A percentile compares a stretch with the other conserved stretches of the same genome.
Evolutionary conservation across 2,113 vertebrate genomes (phyloP).

Genomic region (Xiphophorus hellerii): DNA sequence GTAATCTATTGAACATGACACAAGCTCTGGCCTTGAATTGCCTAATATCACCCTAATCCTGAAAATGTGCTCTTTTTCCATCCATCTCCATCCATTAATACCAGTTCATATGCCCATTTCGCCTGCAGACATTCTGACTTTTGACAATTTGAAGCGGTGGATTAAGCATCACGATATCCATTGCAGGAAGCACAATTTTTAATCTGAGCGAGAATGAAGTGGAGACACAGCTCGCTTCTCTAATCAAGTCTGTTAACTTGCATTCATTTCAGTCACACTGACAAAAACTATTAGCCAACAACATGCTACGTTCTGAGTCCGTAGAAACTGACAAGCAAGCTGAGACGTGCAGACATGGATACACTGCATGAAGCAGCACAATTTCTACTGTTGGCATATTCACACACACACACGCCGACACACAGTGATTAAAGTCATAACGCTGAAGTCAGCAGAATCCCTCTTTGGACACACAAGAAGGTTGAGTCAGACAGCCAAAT

Average conservation of each 20-base stretch:
- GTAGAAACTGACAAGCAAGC: background rate
- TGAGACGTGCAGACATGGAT: conserved; percentile 37
- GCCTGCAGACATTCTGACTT: conserved; percentile 48
- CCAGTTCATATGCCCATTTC: conserved; percentile 48
- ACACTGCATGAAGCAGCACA: conserved; percentile 17
- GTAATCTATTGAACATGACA: conserved; percentile 9
- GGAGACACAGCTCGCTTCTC: too few species aligned
- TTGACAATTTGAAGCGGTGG: conserved; percentile 52
- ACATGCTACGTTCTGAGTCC: conserved; percentile 1
- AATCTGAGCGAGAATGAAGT: too few species aligned
- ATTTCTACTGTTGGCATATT: conserved; percentile 5
- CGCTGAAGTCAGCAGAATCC: conserved; percentile 64
- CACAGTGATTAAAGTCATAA: conserved; percentile 55
- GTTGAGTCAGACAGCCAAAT: conserved; percentile 57
- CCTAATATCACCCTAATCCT: conserved; percentile 11
- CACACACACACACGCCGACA: background rate
- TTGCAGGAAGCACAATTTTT: too few species aligned
- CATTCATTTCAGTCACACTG: conserved; percentile 65
- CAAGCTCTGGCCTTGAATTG: conserved; percentile 6
- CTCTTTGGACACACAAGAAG: conserved; percentile 54
- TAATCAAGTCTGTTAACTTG: too few species aligned
- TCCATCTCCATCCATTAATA: conserved; percentile 53
- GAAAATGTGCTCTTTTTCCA: conserved; percentile 29
- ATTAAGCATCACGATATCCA: conserved; percentile 17
- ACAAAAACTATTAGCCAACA: conserved; percentile 56